Conservation (phyloP, 2,888 invertebrate genomes). For the Andrena praecox region DNA sequence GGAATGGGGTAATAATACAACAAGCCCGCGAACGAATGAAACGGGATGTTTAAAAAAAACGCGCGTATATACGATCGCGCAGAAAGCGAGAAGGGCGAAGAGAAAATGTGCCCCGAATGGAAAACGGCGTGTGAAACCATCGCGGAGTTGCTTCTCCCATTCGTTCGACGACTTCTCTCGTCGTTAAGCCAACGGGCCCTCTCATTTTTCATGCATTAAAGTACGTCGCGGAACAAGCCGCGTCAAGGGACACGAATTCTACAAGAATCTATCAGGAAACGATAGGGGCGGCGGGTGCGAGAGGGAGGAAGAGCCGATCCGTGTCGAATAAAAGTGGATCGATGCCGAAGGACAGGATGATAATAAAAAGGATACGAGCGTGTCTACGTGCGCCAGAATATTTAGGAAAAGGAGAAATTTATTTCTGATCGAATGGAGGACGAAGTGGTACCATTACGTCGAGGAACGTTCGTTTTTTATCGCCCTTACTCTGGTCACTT, state of each 20-base stretch:
- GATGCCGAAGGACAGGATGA: conserved; percentile 26
- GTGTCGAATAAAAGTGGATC: conserved; percentile 39
- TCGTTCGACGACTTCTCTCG: conserved; percentile 28
- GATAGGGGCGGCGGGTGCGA: neutral
- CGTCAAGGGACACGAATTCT: conserved; percentile 38
- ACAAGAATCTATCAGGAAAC: conserved; percentile 43
- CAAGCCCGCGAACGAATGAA: neutral
- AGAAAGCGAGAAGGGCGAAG: neutral
- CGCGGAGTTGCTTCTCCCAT: neutral
- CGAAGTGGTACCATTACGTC: conserved; percentile 9
- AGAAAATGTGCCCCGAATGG: neutral
- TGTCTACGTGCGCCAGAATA: conserved; percentile 14
- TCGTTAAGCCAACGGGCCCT: conserved; percentile 41
- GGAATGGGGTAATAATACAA: conserved; percentile 1
- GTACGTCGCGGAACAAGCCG: conserved; percentile 9
- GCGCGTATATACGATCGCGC: neutral
- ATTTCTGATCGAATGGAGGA: conserved; percentile 27
- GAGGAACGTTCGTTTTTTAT: conserved; percentile 16
- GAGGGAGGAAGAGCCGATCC: conserved; percentile 12
- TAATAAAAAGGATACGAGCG: conserved; percentile 30
- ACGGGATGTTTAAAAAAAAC: neutral
- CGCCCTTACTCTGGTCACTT: neutral
- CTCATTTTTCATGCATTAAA: conserved; percentile 64
- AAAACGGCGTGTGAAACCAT: neutral
- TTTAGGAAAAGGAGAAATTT: conserved; percentile 11